A percentile compares a stretch with the other conserved stretches of the same genome.
Evolutionary conservation across 2,888 invertebrate genomes (phyloP).

Genomic region (Nemapogon koenigi): DNA sequence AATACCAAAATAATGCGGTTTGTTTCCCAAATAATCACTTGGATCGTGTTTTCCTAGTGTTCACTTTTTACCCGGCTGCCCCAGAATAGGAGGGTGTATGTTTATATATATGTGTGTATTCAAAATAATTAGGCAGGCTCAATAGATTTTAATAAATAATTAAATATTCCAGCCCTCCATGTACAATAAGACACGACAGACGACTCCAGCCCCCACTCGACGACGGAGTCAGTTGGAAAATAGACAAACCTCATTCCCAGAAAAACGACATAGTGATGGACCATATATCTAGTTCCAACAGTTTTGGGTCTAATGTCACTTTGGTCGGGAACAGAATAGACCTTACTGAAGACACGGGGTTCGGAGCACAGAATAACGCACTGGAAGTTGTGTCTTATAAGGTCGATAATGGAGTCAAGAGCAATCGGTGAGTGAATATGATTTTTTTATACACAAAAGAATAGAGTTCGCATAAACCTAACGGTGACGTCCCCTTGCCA

Average conservation of each 20-base stretch:
- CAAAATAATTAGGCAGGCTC: too few relatives aligned
- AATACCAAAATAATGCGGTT: too few relatives aligned
- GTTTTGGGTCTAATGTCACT: constrained; percentile 83
- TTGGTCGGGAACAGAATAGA: constrained; percentile 89
- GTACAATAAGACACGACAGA: constrained; percentile 32
- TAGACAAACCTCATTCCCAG: constrained; percentile 27
- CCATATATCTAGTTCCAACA: constrained; percentile 60
- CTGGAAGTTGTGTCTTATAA: constrained; percentile 72
- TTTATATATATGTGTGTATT: too few relatives aligned
- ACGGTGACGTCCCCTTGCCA: too few relatives aligned
- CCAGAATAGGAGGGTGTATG: too few relatives aligned
- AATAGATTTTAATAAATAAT: too few relatives aligned
- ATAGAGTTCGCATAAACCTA: too few relatives aligned
- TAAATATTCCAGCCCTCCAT: constrained; percentile 34
- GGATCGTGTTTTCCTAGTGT: too few relatives aligned
- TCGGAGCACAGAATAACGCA: constrained; percentile 31
- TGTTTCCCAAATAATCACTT: too few relatives aligned
- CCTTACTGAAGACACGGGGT: constrained; percentile 51
- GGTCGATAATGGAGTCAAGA: constrained; percentile 60
- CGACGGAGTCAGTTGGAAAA: constrained; percentile 35
- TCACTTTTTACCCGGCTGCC: too few relatives aligned
- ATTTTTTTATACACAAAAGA: not conserved
- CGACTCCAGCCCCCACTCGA: constrained; percentile 42
- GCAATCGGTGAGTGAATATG: constrained; percentile 34
- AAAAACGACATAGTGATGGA: constrained; percentile 28